Evolutionary conservation across 1,140 invertebrate genomes (phyloP).

Genomic region (Hycleus cichorii): DNA sequence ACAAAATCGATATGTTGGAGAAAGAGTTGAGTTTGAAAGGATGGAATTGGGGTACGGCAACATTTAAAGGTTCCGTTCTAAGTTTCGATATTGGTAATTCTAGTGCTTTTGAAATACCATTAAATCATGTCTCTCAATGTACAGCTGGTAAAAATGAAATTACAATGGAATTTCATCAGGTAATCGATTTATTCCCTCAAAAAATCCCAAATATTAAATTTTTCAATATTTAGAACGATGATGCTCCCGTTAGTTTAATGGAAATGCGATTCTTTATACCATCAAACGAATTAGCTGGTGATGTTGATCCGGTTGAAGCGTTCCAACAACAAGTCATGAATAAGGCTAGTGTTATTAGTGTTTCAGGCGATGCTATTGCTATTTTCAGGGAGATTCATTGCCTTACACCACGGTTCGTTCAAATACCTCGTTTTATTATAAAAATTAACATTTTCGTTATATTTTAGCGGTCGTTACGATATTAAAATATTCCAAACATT

Average conservation of each 20-base stretch:
- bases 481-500: constrained; percentile 98
- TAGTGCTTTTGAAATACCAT: constrained; percentile 92
- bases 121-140: constrained; percentile 93
- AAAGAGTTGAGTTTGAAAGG: constrained; percentile 93
- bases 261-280: constrained; percentile 99
- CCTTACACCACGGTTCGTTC: constrained; percentile 83
- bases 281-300: constrained; percentile 69
- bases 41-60: constrained; percentile 98
- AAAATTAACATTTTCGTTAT: constrained; percentile 3
- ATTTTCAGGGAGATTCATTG: constrained; percentile 96
- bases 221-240: constrained; percentile 72
- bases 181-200: constrained; percentile 31
- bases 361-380: constrained; percentile 95
- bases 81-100: constrained; percentile 87
- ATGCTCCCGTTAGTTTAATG: constrained; percentile 91
- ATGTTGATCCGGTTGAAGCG: constrained; percentile 86
- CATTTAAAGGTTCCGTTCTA: constrained; percentile 86
- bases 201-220: neutral
- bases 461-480: constrained; percentile 94
- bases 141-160: constrained; percentile 98
- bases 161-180: constrained; percentile 95
- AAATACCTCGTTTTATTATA: constrained; percentile 5
- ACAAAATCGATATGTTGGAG: constrained; percentile 78
- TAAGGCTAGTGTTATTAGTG: constrained; percentile 95
- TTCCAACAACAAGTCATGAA: constrained; percentile 95